A percentile compares a stretch with the other conserved stretches of the same genome.
These are phyloP conservation scores for Polyergus mexicanus DNA, from an alignment of 1,140 invertebrate genomes.

Conservation along the genomic window DNA sequence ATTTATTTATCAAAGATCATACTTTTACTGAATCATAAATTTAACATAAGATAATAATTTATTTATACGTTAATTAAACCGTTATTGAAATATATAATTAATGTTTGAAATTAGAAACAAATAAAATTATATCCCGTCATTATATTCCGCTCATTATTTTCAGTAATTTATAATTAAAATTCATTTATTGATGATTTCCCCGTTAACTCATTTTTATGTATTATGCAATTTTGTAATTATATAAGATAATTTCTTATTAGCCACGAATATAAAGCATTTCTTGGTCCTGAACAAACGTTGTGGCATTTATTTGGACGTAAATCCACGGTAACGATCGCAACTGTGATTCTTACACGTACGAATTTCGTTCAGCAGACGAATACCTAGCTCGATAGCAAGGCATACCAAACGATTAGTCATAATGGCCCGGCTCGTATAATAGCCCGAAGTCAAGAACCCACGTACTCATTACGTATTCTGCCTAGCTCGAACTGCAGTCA, in stretches of 20 bases:
- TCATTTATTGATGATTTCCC: background rate
- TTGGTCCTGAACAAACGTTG: background rate
- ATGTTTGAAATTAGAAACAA: no score
- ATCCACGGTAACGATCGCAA: constrained; percentile 21
- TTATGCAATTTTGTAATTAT: background rate
- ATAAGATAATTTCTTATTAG: background rate
- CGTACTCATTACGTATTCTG: constrained; percentile 75
- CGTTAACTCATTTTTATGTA: background rate
- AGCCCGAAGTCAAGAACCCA: constrained; percentile 67
- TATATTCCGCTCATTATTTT: no score
- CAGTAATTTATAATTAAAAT: background rate
- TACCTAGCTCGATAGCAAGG: constrained; percentile 52
- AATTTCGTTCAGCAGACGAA: constrained; percentile 34
- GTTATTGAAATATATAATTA: no score
- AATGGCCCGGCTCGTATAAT: constrained; percentile 67
- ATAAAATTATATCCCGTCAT: no score
- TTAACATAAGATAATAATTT: no score
- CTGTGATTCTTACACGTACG: constrained; percentile 30
- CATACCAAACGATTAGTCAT: constrained; percentile 73
- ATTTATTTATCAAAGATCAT: no score
- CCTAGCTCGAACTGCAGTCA: constrained; percentile 60
- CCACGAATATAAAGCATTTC: background rate
- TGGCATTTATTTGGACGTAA: constrained; percentile 13
- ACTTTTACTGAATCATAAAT: no score
- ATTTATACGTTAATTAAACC: no score